phyloP scores from a whole-genome alignment of 1,140 invertebrate species.

The Trichonephila inaurata region DNA sequence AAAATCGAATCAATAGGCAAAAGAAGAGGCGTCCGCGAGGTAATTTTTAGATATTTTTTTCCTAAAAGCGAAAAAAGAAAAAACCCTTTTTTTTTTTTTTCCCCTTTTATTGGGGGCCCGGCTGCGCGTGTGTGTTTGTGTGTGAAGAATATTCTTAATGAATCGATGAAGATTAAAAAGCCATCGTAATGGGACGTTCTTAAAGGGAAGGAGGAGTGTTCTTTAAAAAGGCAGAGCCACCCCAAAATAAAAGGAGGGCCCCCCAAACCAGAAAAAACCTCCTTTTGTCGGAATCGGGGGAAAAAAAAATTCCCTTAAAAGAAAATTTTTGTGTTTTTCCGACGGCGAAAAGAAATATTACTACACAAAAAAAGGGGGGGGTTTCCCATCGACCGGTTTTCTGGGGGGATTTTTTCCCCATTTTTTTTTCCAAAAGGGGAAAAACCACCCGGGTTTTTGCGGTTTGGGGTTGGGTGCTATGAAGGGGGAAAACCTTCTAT shows the following conservation, averaged over 20 bases:
- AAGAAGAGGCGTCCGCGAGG: neutral
- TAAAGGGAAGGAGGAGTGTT: neutral
- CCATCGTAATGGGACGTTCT: neutral
- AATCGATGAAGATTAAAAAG: constrained; percentile 5
- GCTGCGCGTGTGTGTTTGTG: neutral
- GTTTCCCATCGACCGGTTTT: neutral
- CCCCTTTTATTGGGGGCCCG: neutral
- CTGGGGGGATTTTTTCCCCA: neutral
- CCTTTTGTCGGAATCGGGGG: neutral
- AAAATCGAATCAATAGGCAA: too few species aligned
- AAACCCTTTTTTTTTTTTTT: too few species aligned
- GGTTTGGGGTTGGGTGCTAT: too few species aligned
- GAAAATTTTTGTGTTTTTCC: neutral
- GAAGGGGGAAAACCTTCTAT: too few species aligned
- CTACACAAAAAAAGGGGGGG: neutral
- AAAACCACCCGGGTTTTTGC: too few species aligned
- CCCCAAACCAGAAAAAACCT: too few species aligned
- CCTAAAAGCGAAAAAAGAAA: too few species aligned
- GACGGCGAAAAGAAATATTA: neutral
- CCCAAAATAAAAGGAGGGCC: too few species aligned
- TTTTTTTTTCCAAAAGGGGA: too few species aligned
- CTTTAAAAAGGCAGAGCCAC: too few species aligned
- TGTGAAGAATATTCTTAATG: constrained; percentile 5
- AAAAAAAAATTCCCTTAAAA: neutral
- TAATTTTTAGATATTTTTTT: neutral